Conservation (phyloP, 2,797 vertebrate genomes). For the Chrosomus eos region DNA sequence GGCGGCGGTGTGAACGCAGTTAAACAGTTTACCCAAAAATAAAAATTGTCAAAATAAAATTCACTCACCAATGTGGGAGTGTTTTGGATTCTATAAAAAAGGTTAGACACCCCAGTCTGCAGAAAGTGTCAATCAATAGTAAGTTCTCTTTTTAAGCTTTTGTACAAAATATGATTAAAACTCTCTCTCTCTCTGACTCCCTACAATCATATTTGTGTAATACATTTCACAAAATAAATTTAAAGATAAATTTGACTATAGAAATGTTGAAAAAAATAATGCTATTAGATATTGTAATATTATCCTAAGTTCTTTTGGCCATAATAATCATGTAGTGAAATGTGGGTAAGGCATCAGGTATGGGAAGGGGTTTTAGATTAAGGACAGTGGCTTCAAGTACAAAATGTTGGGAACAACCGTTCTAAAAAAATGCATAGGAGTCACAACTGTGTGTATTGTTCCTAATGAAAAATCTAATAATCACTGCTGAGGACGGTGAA, state of each 20-base stretch:
- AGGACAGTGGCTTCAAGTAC: not conserved
- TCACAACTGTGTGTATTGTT: not conserved
- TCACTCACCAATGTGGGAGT: not conserved
- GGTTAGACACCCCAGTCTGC: not conserved
- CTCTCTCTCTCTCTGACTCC: not conserved
- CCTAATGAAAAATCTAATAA: not conserved
- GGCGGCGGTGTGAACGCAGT: too few species aligned
- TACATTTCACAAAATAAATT: not conserved
- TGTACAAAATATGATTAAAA: not conserved
- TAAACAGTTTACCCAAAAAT: too few species aligned
- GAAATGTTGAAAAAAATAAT: too few species aligned
- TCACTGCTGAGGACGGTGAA: not conserved
- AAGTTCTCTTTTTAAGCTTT: not conserved
- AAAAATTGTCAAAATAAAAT: too few species aligned
- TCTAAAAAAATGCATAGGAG: not conserved
- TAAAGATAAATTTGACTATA: not conserved
- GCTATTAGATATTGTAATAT: not conserved
- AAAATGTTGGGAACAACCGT: not conserved
- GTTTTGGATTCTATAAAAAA: not conserved
- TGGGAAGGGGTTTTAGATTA: not conserved
- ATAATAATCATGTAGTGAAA: not conserved
- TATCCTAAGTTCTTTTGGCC: not conserved
- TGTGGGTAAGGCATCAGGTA: not conserved
- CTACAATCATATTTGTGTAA: not conserved
- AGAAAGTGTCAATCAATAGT: not conserved